Evolutionary conservation across 2,797 vertebrate genomes (phyloP).

Genomic region (Hippopotamyrus pictus): DNA sequence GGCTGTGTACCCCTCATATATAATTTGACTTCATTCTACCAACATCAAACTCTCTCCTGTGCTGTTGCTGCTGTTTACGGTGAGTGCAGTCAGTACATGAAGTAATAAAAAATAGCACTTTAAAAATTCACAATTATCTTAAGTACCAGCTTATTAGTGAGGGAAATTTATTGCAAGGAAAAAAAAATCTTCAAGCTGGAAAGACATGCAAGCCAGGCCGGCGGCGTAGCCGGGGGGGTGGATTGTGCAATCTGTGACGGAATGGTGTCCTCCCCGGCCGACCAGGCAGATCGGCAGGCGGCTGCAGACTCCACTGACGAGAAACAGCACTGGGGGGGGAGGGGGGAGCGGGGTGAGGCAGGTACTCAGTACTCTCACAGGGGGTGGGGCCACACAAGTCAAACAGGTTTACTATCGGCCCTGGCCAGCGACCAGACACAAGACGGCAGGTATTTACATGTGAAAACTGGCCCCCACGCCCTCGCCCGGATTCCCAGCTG

Average conservation of each 20-base stretch:
- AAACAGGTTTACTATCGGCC: slow-evolving; percentile 65
- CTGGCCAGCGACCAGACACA: slow-evolving; percentile 51
- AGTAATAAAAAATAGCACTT: not conserved
- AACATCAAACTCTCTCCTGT: not conserved
- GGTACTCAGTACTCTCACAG: slow-evolving; percentile 4
- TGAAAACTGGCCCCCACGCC: slow-evolving; percentile 78
- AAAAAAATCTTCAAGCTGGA: not conserved
- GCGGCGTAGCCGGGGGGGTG: not conserved
- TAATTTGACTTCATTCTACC: not conserved
- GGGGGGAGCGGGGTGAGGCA: not conserved
- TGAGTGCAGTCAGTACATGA: not conserved
- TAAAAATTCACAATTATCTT: not conserved
- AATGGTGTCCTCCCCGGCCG: no score
- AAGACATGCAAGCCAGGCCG: not conserved
- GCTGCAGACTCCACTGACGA: not conserved
- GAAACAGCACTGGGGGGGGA: not conserved
- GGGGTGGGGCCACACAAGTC: slow-evolving; percentile 53
- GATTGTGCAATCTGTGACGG: not conserved
- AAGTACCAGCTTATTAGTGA: not conserved
- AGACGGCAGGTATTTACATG: slow-evolving; percentile 63
- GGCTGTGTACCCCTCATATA: not conserved
- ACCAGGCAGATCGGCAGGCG: not conserved
- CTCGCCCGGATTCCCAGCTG: slow-evolving; percentile 51
- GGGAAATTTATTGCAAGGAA: not conserved
- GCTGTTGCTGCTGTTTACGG: not conserved